phyloP scores from a whole-genome alignment of 2,113 vertebrate species.

The Climacteris rufus region DNA sequence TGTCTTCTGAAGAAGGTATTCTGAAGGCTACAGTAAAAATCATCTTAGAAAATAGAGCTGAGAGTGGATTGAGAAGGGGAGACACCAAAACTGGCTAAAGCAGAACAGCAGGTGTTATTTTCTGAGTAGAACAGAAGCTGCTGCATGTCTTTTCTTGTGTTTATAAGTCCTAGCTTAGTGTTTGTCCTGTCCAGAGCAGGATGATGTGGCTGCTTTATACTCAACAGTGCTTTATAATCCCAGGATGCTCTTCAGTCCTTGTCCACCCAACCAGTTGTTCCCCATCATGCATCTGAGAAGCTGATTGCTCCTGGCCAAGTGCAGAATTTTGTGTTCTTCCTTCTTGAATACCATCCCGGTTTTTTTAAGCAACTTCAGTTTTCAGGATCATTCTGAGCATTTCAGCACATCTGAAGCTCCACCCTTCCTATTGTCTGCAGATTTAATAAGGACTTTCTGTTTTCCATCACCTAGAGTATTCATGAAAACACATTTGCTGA shows the following conservation, averaged over 20 bases:
- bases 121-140: neutral
- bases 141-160: neutral
- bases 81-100: neutral
- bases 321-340: neutral
- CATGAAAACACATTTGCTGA: neutral
- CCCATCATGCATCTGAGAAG: neutral
- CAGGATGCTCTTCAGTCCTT: neutral
- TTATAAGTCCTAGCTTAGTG: neutral
- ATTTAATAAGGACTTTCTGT: neutral
- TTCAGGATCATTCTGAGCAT: neutral
- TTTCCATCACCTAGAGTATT: neutral
- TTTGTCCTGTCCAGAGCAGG: neutral
- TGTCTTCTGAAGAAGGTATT: neutral
- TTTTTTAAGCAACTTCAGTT: neutral
- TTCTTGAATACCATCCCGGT: neutral
- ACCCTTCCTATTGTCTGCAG: conserved; percentile 9
- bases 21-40: neutral
- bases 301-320: neutral
- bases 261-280: neutral
- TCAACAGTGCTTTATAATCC: neutral
- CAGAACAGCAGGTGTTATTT: neutral
- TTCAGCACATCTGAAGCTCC: neutral
- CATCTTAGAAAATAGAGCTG: neutral
- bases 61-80: neutral
- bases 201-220: neutral